Base-by-base conservation (phyloP, 2,888 invertebrate genomes). In the Leptothorax acervorum region DNA sequence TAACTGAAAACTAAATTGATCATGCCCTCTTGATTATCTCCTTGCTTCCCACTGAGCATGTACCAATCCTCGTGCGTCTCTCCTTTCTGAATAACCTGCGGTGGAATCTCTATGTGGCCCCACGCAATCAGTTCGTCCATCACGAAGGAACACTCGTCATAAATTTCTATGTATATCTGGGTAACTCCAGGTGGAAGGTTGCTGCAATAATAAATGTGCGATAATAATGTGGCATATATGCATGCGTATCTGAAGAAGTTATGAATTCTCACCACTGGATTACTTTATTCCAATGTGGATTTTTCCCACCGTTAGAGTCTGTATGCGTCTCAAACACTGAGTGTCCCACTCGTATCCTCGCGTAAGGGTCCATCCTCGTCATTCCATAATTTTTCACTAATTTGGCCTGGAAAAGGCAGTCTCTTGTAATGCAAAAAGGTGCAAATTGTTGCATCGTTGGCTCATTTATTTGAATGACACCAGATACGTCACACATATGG, bases 51-150 rank as follows among this genome's bases (percentile, higher is more conserved):
- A 94, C 97, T 98, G 85, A 99, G 95, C 4, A 97, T 97, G 95
- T 97, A 99, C 99, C 99, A 99, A 93, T 99, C 99, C 95, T 99
- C 99, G 90, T 97, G 97, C 0, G 98, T 98, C 94, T 99, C 98
- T 15, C 98, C 98, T 93, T 97, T 92, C 78, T 92, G 94, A 93
- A 95, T 92, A 95, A 99, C 98, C 82, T 97, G 96, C 74, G 96
- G 96, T 0, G 99, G 99, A 91, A 99, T 98, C 81, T 96, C 96
- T 93, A 99, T 97, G 94, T 98, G 98, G 0, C 98, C 96, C 98
- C 99, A 99, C 0, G 99, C 99, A 90, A 99, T 97, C 85, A 99
- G 95, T 95, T 99, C 99, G 95, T 99, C 99, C 96, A 98, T 97
- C 31, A 99, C 98, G 95, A 99, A 99, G 23, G 99, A 98, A 94